phyloP scores from a whole-genome alignment of 2,888 invertebrate species.

The Apodemia duryi region DNA sequence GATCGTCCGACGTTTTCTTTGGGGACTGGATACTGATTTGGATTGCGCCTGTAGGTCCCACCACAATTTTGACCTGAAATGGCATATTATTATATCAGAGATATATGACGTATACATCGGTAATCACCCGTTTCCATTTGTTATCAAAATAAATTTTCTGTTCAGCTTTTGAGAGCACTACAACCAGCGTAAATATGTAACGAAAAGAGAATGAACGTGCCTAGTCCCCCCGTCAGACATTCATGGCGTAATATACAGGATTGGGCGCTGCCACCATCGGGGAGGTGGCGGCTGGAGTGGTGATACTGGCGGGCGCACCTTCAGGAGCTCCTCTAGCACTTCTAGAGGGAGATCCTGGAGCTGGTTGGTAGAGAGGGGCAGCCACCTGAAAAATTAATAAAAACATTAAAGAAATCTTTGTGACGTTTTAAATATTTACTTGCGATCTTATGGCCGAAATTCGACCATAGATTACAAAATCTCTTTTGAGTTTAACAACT shows the following conservation, averaged over 20 bases:
- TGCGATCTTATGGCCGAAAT: too few species aligned
- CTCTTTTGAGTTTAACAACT: too few species aligned
- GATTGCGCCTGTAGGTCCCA: slow-evolving; percentile 60
- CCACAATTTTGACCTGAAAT: slow-evolving; percentile 63
- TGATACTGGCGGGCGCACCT: slow-evolving; percentile 68
- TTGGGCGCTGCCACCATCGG: slow-evolving; percentile 65
- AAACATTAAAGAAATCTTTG: neutral
- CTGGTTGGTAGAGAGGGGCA: slow-evolving; percentile 69
- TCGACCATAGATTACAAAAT: too few species aligned
- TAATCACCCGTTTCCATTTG: too few species aligned
- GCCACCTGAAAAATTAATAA: slow-evolving; percentile 49
- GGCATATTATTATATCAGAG: too few species aligned
- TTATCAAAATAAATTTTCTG: neutral
- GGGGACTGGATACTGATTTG: slow-evolving; percentile 54
- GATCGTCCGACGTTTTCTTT: slow-evolving; percentile 33
- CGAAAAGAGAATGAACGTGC: slow-evolving; percentile 35
- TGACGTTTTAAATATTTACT: too few species aligned
- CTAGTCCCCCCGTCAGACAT: slow-evolving; percentile 87
- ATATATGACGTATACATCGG: too few species aligned
- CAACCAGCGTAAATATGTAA: too few species aligned
- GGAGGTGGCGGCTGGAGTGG: slow-evolving; percentile 72
- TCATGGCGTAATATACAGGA: slow-evolving; percentile 91
- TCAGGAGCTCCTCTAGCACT: slow-evolving; percentile 85
- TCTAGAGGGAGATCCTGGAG: slow-evolving; percentile 81
- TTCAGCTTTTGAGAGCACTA: too few species aligned